Percentiles rank a stretch among this genome's conserved stretches.
Conservation (phyloP, 2,888 invertebrate species). For the Spialia ferax region DNA sequence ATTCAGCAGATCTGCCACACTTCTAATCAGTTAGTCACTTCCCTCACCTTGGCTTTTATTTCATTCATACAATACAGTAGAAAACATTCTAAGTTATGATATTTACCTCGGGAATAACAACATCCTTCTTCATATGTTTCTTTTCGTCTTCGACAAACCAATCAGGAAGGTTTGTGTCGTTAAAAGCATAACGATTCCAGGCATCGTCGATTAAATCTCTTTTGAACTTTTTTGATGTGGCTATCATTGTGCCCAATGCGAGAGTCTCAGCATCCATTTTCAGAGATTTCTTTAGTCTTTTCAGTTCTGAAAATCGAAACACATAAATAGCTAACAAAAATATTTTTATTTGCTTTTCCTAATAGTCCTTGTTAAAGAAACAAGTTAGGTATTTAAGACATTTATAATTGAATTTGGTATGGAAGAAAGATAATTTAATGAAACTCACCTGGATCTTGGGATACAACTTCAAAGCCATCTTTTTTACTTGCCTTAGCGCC, state of each 20-base stretch:
- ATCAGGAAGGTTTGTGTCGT: slow-evolving; percentile 96
- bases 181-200: slow-evolving; percentile 97
- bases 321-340: background rate
- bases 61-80: background rate
- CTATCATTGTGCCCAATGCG: slow-evolving; percentile 96
- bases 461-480: slow-evolving; percentile 89
- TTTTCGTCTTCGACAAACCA: slow-evolving; percentile 99
- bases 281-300: slow-evolving; percentile 85
- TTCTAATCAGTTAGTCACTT: no score
- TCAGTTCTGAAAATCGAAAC: slow-evolving; percentile 69
- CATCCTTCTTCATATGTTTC: slow-evolving; percentile 94
- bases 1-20: no score
- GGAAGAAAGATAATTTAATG: background rate
- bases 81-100: background rate
- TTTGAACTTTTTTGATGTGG: slow-evolving; percentile 95
- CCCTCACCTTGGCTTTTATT: no score
- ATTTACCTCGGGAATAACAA: slow-evolving; percentile 93
- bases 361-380: no score
- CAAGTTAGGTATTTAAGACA: no score
- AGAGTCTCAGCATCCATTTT: slow-evolving; percentile 95
- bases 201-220: slow-evolving; percentile 96
- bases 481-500: slow-evolving; percentile 77
- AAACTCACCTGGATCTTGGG: slow-evolving; percentile 83
- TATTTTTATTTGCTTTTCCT: background rate
- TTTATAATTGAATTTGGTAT: background rate